These are phyloP conservation scores for Magallana gigas DNA, from an alignment of 1,140 invertebrate genomes.

Conservation along the genomic window DNA sequence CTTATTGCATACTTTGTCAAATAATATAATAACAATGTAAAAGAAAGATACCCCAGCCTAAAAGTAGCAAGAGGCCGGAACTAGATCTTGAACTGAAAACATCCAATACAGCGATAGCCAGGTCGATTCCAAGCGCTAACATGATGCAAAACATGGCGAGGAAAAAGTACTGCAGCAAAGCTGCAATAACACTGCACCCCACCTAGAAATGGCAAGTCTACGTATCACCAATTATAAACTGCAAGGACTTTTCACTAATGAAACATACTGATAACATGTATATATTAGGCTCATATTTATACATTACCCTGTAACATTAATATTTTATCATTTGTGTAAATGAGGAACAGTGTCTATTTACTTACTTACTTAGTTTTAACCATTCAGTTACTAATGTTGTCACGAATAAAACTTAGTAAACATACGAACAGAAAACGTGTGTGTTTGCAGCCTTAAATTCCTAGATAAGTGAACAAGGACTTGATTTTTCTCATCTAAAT, in stretches of 20 bases:
- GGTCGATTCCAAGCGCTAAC: conserved; percentile 37
- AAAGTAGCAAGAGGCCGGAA: neutral
- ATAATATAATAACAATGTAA: neutral
- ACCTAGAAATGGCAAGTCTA: neutral
- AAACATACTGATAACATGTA: no score
- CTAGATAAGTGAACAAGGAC: no score
- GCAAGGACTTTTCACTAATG: neutral
- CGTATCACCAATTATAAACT: neutral
- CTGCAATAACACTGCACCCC: conserved; percentile 39
- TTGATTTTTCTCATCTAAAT: no score
- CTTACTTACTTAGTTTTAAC: no score
- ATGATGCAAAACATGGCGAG: conserved; percentile 47
- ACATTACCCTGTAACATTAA: neutral
- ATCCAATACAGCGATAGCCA: conserved; percentile 24
- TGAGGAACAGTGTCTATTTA: no score
- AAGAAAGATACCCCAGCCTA: conserved; percentile 38
- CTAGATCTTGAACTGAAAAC: conserved; percentile 45
- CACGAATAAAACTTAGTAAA: no score
- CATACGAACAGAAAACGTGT: no score
- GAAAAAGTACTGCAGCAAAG: conserved; percentile 46
- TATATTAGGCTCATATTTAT: neutral
- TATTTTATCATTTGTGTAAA: neutral
- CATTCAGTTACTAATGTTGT: no score
- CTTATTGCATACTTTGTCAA: no score
- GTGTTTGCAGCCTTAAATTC: no score